Evolutionary conservation across 2,797 vertebrate species (phyloP).

Genomic region (Prionace glauca): DNA sequence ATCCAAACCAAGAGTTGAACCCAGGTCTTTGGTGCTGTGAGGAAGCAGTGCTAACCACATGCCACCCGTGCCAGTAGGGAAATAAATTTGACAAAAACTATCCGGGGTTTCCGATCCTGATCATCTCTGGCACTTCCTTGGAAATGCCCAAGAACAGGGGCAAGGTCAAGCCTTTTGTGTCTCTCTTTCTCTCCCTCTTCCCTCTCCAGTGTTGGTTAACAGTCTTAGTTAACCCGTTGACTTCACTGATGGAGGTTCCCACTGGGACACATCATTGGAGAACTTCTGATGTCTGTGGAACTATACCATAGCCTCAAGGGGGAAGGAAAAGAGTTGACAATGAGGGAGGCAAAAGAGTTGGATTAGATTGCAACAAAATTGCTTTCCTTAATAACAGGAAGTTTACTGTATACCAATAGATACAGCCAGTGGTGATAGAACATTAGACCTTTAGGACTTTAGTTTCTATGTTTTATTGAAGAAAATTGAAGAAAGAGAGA

Average conservation of each 20-base stretch:
- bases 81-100: not conserved
- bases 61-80: not conserved
- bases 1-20: too few relatives aligned
- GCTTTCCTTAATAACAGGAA: not conserved
- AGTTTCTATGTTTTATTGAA: not conserved
- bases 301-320: not conserved
- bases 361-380: not conserved
- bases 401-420: not conserved
- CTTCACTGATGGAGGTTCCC: not conserved
- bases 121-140: not conserved
- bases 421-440: not conserved
- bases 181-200: not conserved
- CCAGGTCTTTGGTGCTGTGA: too few relatives aligned
- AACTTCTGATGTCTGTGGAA: not conserved
- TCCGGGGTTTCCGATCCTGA: not conserved
- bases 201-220: not conserved
- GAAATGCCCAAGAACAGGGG: not conserved
- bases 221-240: too few relatives aligned
- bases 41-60: too few relatives aligned
- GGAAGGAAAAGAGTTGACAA: not conserved
- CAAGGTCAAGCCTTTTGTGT: not conserved
- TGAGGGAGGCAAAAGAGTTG: not conserved
- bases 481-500: not conserved
- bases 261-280: not conserved
- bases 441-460: not conserved